Conservation (phyloP, 2,113 vertebrate genomes). For the Serinus canaria region DNA sequence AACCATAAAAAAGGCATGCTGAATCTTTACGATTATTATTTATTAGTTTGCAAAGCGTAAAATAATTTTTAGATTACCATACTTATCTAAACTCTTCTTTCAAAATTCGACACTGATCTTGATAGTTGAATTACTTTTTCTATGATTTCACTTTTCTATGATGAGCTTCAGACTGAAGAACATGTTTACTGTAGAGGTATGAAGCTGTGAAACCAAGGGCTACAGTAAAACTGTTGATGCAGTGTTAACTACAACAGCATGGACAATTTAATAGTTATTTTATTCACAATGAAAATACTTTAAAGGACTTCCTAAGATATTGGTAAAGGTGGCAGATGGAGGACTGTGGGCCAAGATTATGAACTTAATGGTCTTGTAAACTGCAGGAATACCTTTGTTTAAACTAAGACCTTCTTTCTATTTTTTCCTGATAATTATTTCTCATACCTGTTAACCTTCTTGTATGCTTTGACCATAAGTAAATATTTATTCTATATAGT, state of each 20-base stretch:
- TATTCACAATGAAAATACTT: background rate
- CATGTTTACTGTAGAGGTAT: background rate
- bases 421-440: background rate
- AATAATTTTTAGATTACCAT: background rate
- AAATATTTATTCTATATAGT: background rate
- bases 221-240: background rate
- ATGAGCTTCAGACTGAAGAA: background rate
- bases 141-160: background rate
- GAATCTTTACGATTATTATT: background rate
- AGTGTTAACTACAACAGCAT: background rate
- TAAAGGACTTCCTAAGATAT: background rate
- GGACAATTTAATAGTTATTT: background rate
- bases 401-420: background rate
- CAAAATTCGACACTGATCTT: background rate
- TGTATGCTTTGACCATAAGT: background rate
- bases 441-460: background rate
- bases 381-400: background rate
- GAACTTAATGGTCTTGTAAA: background rate
- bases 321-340: background rate
- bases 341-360: background rate
- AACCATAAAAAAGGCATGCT: background rate
- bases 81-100: background rate
- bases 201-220: background rate
- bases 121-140: background rate
- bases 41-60: background rate